Conservation (phyloP, 2,113 vertebrate species). For the Bettongia penicillata region DNA sequence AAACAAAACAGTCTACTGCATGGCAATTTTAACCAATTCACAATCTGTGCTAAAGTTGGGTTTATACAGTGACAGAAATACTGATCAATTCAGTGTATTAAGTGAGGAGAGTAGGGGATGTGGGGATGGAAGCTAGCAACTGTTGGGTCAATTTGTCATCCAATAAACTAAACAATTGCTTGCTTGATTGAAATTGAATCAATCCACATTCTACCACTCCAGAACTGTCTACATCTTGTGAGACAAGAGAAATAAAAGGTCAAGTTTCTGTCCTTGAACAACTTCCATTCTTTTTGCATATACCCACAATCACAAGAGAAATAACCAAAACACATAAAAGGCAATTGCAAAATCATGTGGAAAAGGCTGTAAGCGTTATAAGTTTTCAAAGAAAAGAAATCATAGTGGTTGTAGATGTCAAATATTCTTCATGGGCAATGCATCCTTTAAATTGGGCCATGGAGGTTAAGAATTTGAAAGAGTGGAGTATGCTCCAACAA, state of each 20-base stretch:
- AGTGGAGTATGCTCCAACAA: not conserved
- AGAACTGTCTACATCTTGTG: not conserved
- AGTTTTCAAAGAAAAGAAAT: not conserved
- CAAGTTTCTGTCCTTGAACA: not conserved
- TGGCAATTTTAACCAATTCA: constrained; percentile 44
- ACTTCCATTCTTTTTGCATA: not conserved
- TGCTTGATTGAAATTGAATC: constrained; percentile 34
- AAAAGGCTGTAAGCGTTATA: not conserved
- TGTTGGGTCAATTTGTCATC: not conserved
- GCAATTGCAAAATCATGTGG: not conserved
- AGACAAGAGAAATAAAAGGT: not conserved
- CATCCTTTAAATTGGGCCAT: not conserved
- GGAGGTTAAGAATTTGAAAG: not conserved
- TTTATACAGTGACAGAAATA: not conserved
- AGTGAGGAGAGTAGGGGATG: not conserved
- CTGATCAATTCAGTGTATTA: constrained; percentile 2
- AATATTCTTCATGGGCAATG: not conserved
- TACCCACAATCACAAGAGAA: not conserved
- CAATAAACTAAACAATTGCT: constrained; percentile 25
- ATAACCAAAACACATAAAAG: not conserved
- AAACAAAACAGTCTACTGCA: constrained; percentile 10
- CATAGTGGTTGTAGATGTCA: not conserved
- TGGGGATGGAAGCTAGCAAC: not conserved
- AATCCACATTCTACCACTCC: not conserved
- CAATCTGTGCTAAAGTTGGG: not conserved